These are phyloP conservation scores for Paralichthys olivaceus DNA, from an alignment of 2,113 vertebrate species.

Conservation along the genomic window DNA sequence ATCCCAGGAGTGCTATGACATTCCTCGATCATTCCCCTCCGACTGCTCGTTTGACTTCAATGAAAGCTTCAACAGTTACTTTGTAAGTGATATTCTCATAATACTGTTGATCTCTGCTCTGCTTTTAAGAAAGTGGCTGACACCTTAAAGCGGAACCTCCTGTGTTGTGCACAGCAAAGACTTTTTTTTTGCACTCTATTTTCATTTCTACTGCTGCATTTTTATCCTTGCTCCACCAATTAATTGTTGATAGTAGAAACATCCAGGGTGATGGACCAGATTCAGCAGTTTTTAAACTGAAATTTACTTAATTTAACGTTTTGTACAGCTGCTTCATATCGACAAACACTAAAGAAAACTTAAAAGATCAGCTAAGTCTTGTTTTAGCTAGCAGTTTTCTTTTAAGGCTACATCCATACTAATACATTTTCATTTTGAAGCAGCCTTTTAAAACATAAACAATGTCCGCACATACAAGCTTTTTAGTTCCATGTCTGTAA, in stretches of 20 bases:
- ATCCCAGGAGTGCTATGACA: slow-evolving; percentile 98
- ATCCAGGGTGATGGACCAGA: too few species aligned
- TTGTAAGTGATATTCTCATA: slow-evolving; percentile 86
- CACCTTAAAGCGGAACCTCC: background rate
- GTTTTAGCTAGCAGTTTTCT: too few species aligned
- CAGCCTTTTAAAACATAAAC: too few species aligned
- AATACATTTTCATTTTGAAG: too few species aligned
- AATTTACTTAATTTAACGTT: too few species aligned
- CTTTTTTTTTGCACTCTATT: background rate
- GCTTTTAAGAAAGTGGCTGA: background rate
- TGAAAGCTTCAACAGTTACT: slow-evolving; percentile 94
- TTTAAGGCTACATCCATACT: too few species aligned
- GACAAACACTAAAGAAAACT: background rate
- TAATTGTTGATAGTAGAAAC: too few species aligned
- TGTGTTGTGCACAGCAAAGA: background rate
- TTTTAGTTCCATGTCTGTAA: too few species aligned
- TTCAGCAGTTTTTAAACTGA: too few species aligned
- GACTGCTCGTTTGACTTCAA: slow-evolving; percentile 92
- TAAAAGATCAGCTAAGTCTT: too few species aligned
- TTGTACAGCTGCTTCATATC: background rate
- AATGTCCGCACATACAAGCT: too few species aligned
- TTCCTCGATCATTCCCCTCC: slow-evolving; percentile 92
- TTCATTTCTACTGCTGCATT: background rate
- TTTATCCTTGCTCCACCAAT: background rate
- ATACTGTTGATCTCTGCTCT: background rate